phyloP scores from a whole-genome alignment of 2,888 invertebrate genomes.

The Melinopterus prodromus region DNA sequence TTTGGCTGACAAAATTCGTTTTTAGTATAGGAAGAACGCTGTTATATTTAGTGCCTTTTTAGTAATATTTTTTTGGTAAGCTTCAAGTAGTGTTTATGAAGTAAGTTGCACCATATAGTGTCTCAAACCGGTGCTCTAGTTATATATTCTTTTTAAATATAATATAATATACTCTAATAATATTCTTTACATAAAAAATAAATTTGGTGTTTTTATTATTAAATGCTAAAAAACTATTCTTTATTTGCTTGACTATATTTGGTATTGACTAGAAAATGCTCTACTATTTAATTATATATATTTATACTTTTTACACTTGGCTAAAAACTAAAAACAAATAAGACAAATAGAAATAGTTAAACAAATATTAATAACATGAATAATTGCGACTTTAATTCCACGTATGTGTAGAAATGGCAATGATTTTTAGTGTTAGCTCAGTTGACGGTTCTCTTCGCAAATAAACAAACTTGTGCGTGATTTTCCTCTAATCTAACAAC shows the following conservation, averaged over 20 bases:
- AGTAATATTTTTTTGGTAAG: not conserved
- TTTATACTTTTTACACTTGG: not conserved
- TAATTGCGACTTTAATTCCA: not conserved
- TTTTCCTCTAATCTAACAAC: not conserved
- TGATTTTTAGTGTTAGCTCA: slow-evolving; percentile 49
- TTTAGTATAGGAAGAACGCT: no score
- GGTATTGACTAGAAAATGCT: slow-evolving; percentile 21
- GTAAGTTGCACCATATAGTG: slow-evolving; percentile 5
- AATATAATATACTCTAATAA: not conserved
- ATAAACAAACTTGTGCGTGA: not conserved
- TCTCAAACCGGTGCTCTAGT: slow-evolving; percentile 6
- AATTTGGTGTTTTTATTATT: slow-evolving; percentile 17
- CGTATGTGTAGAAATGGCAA: slow-evolving; percentile 45
- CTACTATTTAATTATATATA: not conserved
- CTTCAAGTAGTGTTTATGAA: not conserved
- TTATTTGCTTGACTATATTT: slow-evolving; percentile 16
- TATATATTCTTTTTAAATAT: not conserved
- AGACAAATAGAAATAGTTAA: no score
- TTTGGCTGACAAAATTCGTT: no score
- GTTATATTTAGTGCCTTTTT: no score
- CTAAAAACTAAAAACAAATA: slow-evolving; percentile 6
- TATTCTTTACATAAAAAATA: slow-evolving; percentile 23
- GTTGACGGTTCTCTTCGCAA: slow-evolving; percentile 43
- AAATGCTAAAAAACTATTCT: not conserved
- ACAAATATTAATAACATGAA: not conserved